Base-by-base conservation (phyloP, 1,140 invertebrate genomes). In the Apis cerana region DNA sequence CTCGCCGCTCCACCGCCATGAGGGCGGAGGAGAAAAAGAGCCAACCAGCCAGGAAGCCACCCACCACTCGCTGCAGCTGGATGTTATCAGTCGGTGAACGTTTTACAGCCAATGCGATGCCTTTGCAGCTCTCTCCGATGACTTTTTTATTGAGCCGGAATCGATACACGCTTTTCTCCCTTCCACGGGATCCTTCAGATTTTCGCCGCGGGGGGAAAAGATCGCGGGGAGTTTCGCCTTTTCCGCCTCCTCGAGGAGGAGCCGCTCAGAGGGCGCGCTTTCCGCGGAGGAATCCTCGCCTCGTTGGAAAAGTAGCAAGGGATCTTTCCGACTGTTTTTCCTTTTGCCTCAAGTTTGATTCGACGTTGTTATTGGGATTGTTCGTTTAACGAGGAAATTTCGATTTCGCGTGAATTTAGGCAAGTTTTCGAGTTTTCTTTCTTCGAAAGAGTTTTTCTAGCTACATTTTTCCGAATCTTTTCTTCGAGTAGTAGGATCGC, bases 51-150 rank as follows among this genome's bases (percentile, higher is more conserved):
- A 76, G 87, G 76, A 86, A 88, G 80, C 88, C 86, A 90, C 81
- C 78, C 89, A 88, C 88, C 88, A 89, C 83, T 79, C 86, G 88
- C 89, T 86, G 79, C 86, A 85, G 68, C 85, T 81, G 85, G 85
- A 88, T 84, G 88, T 89, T 89, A 89, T 89, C 88, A 89, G 86
- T 82, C 85, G 88, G 80, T 84, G 83, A 89, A 89, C 88, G 86
- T 88, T 89, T 89, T 89, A 89, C 88, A 88, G 86, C 88, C 88
- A 88, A 89, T 88, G 82, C 86, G 83, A 81, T 74, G 80, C 85
- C 85, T 89, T 89, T 88, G 78, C 83, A 89, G 83, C 88, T 85
- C 86, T 88, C 84, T 85, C 77, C 77, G 80, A 88, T 85, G 87
- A 88, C 86, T 88, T 88, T 88, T 88, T 88, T 88, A 88, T 88